Evolutionary conservation across 37 sponge, comb jelly and placozoan genomes (phyloP), one percentile per base, ranked within the genome.

Genomic region (Chondrilla cf. caribensis): DNA sequence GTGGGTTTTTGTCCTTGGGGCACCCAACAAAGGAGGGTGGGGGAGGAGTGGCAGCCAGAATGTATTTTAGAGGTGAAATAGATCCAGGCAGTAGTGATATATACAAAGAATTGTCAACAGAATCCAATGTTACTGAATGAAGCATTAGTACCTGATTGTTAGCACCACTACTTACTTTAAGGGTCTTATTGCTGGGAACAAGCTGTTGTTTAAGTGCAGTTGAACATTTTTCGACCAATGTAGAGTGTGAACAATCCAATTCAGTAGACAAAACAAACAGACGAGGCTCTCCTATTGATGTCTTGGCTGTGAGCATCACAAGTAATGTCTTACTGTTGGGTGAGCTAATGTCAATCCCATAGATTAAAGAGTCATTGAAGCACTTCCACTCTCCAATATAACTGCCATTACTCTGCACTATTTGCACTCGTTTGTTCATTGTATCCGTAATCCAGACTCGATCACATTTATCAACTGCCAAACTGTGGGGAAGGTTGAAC

Each of bases 401-500:
- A 1, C 22, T 58, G 28, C 84, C 84, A 76, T 84, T 41, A 35
- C 3, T 26, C 38, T 38, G 67, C 28, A 84, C 25, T 21, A 84
- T 29, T 41, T 84, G 84, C 18, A 75, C 33, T 6, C 84, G 77
- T 58, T 84, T 42, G 43, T 84, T 84, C 25, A 62, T 68, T 39
- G 85, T 54, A 70, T 86, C 86, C 4, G 41, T 35, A 0, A 86
- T 22, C 86, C 86, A 86, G 3, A 86, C 43, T 51, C 86, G 32
- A 25, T 79, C 81, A 55, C 86, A 86, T 17, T 18, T 54, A 33
- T 86, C 86, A 37, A 86, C 33, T 17, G 24, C 31, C 26, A 86
- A 15, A 35, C 58, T 32, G 59, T 86, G 86, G 3, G 81, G 86
- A 11, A 86, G 58, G 44, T 79, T 86, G 81, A 84, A 84, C 54